These are phyloP conservation scores for Aphidius ervi DNA, from an alignment of 1,140 invertebrate species.

Conservation along the genomic window DNA sequence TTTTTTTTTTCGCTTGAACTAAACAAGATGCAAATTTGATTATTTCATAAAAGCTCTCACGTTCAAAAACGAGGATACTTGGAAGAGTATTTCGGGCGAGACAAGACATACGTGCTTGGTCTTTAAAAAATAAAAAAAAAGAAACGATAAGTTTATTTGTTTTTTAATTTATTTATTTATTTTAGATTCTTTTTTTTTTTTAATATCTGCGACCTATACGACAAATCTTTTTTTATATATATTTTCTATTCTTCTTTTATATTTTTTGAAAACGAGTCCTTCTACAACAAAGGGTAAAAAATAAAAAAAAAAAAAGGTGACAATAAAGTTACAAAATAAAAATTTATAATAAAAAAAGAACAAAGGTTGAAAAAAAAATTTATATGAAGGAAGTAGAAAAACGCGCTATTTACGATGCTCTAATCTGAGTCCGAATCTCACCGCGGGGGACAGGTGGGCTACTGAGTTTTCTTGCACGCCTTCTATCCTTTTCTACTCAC, in stretches of 20 bases:
- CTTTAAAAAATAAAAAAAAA: slow-evolving; percentile 11
- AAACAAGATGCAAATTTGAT: slow-evolving; percentile 7
- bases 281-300: neutral
- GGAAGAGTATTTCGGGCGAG: slow-evolving; percentile 31
- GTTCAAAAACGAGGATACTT: slow-evolving; percentile 26
- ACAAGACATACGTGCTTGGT: slow-evolving; percentile 29
- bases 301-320: neutral
- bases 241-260: neutral
- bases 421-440: slow-evolving; percentile 36
- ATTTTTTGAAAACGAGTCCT: neutral
- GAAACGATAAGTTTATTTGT: neutral
- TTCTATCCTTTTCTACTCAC: slow-evolving; percentile 22
- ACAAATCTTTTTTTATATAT: neutral
- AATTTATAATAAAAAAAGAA: slow-evolving; percentile 14
- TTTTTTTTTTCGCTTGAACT: neutral
- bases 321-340: neutral
- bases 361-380: neutral
- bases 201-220: neutral
- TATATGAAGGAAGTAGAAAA: slow-evolving; percentile 24
- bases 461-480: slow-evolving; percentile 32
- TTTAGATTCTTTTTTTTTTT: neutral
- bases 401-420: slow-evolving; percentile 37
- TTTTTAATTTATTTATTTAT: neutral
- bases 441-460: slow-evolving; percentile 37
- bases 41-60: slow-evolving; percentile 35